Evolutionary conservation across 2,888 invertebrate species (phyloP), one percentile per base, ranked within the genome.

Genomic region (Charanyca ferruginea): DNA sequence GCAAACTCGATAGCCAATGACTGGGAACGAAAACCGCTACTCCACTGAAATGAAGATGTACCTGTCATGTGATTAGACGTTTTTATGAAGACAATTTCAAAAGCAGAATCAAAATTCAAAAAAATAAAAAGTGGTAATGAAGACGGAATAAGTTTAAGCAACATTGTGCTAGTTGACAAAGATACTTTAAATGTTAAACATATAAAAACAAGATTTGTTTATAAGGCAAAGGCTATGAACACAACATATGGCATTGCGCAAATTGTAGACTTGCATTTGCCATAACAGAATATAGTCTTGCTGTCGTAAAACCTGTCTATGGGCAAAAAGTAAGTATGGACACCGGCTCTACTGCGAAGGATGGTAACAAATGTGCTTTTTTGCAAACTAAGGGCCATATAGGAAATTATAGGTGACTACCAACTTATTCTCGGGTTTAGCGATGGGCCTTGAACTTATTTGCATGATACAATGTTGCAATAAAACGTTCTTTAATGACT

Each of bases 1-100:
- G 83, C 91, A 90, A 88, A 87, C 81, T 84, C 79, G 80, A 89
- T 89, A 83, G 77, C 80, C 86, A 85, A 83, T 85, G 87, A 81
- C 77, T 85, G 83, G 81, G 81, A 85, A 88, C 87, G 67, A 67
- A 83, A 83, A 88, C 88, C 86, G 85, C 88, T 87, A 75, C 78
- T 79, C 45, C n/a, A 66, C 51, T 57, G 71, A 67, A 72, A 76
- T 70, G 58, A 77, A 51, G 69, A 73, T 77, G 44, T 65, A 71
- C 70, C 66, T 73, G 63, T 70, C 63, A 45, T 23, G 44, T 64
- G 53, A 65, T 61, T 67, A 47, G 42, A 44, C 41, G 49, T 70
- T 74, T 77, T 78, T 70, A 47, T 48, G 28, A 71, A 68, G 57
- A 62, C 25, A 28, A 69, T 63, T 66, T 49, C 8, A 67, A 63